These are phyloP conservation scores for Neodontobutis hainanensis DNA, from an alignment of 2,113 vertebrate genomes.

Conservation along the genomic window DNA sequence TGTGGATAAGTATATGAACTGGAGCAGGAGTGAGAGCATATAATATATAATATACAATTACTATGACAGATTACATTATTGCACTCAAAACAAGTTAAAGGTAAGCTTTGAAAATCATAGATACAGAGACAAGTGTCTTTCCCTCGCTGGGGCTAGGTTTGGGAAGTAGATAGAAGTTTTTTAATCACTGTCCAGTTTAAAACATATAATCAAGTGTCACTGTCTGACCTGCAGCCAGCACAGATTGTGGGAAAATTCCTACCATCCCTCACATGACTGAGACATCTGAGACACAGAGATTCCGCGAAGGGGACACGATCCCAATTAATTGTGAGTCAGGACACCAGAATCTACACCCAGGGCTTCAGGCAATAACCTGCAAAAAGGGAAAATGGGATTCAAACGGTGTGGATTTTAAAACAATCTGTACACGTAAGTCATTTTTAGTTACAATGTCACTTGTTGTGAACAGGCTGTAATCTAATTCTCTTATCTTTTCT, in stretches of 20 bases:
- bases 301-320: accelerated
- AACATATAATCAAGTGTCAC: background rate
- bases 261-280: conserved; percentile 28
- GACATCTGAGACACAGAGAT: accelerated
- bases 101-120: too few relatives aligned
- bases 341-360: background rate
- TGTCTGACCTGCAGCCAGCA: conserved; percentile 17
- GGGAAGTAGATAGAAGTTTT: too few relatives aligned
- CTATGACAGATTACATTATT: too few relatives aligned
- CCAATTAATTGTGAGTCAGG: background rate
- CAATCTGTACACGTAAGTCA: conserved; percentile 54
- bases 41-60: too few relatives aligned
- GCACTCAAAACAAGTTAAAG: too few relatives aligned
- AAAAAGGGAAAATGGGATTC: background rate
- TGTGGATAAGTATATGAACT: too few relatives aligned
- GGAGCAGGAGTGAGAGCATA: too few relatives aligned
- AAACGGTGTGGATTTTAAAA: accelerated
- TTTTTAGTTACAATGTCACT: background rate
- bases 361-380: accelerated
- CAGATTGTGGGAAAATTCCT: conserved; percentile 33
- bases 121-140: too few relatives aligned
- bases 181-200: too few relatives aligned
- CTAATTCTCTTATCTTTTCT: background rate
- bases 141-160: too few relatives aligned
- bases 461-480: background rate